Percentiles rank a stretch among this genome's conserved stretches.
Evolutionary conservation across 1,140 invertebrate genomes (phyloP).

Genomic region (Saccostrea glomerata): DNA sequence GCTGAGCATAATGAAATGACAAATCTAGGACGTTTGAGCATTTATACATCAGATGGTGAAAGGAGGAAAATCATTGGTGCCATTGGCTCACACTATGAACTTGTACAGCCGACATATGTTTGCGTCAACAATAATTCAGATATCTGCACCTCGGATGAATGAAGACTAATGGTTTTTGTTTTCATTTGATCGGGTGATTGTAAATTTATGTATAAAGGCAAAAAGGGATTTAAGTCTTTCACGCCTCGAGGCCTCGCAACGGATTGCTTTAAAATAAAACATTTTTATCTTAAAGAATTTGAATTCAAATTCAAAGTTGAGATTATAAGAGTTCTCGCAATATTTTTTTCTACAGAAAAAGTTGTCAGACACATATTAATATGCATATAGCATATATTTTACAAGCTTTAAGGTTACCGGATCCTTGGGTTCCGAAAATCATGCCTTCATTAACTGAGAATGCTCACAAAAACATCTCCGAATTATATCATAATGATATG

Average conservation of each 20-base stretch:
- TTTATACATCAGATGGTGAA: not conserved
- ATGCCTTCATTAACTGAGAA: too few relatives aligned
- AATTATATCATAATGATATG: too few relatives aligned
- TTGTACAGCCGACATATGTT: not conserved
- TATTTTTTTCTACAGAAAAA: too few relatives aligned
- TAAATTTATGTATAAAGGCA: not conserved
- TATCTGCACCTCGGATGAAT: not conserved
- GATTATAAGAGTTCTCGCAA: too few relatives aligned
- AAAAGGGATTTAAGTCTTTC: not conserved
- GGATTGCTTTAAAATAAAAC: not conserved
- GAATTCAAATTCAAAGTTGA: too few relatives aligned
- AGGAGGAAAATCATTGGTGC: not conserved
- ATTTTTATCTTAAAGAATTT: too few relatives aligned
- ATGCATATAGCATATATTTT: too few relatives aligned
- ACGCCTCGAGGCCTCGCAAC: not conserved
- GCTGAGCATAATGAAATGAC: not conserved
- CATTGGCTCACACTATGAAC: not conserved
- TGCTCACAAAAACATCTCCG: too few relatives aligned
- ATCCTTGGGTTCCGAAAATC: too few relatives aligned
- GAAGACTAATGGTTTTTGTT: not conserved
- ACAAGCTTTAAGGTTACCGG: too few relatives aligned
- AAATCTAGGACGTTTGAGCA: not conserved
- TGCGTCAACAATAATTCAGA: not conserved
- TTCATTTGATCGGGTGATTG: not conserved
- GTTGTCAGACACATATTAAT: too few relatives aligned